Conservation (phyloP, 1,140 invertebrate species). For the Lordiphosa collinella region DNA sequence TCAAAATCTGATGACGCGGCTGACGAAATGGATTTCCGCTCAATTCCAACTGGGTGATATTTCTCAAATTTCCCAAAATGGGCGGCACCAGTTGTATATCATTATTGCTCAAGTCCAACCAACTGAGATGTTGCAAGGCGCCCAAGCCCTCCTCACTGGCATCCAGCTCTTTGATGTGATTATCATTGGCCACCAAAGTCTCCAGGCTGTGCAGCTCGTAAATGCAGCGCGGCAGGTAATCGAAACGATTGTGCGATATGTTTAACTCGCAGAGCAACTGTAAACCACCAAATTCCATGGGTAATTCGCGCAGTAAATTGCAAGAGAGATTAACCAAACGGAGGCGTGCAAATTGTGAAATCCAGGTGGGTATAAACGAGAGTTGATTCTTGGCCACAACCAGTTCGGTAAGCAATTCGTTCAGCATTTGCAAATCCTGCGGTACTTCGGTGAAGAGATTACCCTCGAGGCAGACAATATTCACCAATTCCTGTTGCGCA, state of each 20-base stretch:
- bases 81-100: slow-evolving; percentile 88
- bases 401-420: slow-evolving; percentile 31
- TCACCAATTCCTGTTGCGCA: slow-evolving; percentile 38
- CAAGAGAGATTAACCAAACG: slow-evolving; percentile 20
- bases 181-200: slow-evolving; percentile 76
- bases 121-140: slow-evolving; percentile 84
- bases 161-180: slow-evolving; percentile 87
- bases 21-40: slow-evolving; percentile 92
- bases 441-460: slow-evolving; percentile 40
- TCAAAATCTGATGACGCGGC: slow-evolving; percentile 89
- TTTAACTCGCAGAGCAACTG: slow-evolving; percentile 25
- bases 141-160: slow-evolving; percentile 83
- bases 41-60: slow-evolving; percentile 85
- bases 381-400: slow-evolving; percentile 36
- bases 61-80: slow-evolving; percentile 87
- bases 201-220: slow-evolving; percentile 30
- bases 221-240: slow-evolving; percentile 36
- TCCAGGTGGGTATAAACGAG: slow-evolving; percentile 27
- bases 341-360: slow-evolving; percentile 45
- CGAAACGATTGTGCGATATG: slow-evolving; percentile 49
- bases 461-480: slow-evolving; percentile 24
- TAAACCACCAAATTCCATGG: slow-evolving; percentile 40
- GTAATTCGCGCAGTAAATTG: slow-evolving; percentile 40
- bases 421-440: slow-evolving; percentile 13
- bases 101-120: slow-evolving; percentile 90